Percentiles rank a stretch among this genome's conserved stretches.
These are phyloP conservation scores for Aspiorhynchus laticeps DNA, from an alignment of 2,113 vertebrate genomes.

Conservation along the genomic window DNA sequence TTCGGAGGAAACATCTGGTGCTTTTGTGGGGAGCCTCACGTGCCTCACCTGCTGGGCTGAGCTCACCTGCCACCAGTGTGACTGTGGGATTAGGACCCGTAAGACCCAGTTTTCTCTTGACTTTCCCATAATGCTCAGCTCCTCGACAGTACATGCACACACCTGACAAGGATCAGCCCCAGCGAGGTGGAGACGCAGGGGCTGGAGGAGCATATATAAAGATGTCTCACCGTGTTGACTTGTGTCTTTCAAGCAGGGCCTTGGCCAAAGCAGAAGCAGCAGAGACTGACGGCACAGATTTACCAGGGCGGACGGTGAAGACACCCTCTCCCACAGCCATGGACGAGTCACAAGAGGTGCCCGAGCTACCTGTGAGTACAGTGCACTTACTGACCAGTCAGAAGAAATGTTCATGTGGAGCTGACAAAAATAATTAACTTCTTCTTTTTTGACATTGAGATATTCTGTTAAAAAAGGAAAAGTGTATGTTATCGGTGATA, in stretches of 20 bases:
- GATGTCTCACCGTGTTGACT: conserved; percentile 29
- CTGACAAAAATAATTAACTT: too few species aligned
- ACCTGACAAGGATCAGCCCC: neutral
- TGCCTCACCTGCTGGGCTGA: conserved; percentile 60
- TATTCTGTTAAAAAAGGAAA: neutral
- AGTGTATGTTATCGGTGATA: too few species aligned
- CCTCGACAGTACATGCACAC: conserved; percentile 36
- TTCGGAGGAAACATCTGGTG: conserved; percentile 29
- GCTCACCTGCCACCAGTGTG: conserved; percentile 62
- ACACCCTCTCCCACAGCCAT: conserved; percentile 59
- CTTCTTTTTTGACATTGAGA: neutral
- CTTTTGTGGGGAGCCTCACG: conserved; percentile 42
- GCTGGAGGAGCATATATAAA: conserved; percentile 62
- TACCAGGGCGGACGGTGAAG: conserved; percentile 58
- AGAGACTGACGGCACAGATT: conserved; percentile 66
- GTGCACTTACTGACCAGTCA: neutral
- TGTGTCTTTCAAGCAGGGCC: conserved; percentile 47
- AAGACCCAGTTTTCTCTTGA: conserved; percentile 53
- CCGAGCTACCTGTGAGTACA: conserved; percentile 74
- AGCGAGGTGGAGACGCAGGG: neutral
- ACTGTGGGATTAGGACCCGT: neutral
- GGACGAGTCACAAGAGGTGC: conserved; percentile 75
- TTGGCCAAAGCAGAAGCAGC: conserved; percentile 45
- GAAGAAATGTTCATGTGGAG: neutral
- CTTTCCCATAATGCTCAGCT: conserved; percentile 25